Conservation (phyloP, 2,888 invertebrate genomes). For the Esperia sulphurella region DNA sequence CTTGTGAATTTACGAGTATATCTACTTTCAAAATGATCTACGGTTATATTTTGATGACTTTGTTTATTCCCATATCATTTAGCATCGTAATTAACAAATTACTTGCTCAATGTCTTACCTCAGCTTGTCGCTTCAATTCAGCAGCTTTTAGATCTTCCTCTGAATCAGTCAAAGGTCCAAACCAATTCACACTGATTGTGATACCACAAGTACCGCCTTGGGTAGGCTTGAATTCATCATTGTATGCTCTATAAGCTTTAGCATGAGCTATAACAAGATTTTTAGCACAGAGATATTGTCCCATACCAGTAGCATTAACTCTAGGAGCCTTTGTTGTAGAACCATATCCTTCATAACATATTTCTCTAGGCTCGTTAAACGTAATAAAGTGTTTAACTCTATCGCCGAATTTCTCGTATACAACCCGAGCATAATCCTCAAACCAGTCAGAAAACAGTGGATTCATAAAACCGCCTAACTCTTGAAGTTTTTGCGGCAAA, state of each 20-base stretch:
- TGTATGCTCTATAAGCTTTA: slow-evolving; percentile 48
- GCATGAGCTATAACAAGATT: slow-evolving; percentile 74
- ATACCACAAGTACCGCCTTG: slow-evolving; percentile 38
- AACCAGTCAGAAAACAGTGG: slow-evolving; percentile 56
- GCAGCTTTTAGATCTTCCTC: slow-evolving; percentile 48
- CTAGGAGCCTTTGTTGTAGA: slow-evolving; percentile 33
- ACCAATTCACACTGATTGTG: slow-evolving; percentile 32
- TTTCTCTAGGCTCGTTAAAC: slow-evolving; percentile 70
- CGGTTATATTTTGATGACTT: too few species aligned
- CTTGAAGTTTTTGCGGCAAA: slow-evolving; percentile 65
- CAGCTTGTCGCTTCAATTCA: slow-evolving; percentile 29
- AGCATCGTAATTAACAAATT: too few species aligned
- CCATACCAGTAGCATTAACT: slow-evolving; percentile 50
- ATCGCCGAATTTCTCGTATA: slow-evolving; percentile 57
- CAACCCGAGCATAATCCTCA: slow-evolving; percentile 58
- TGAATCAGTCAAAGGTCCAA: slow-evolving; percentile 40
- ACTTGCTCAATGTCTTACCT: too few species aligned
- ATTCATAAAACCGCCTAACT: slow-evolving; percentile 69
- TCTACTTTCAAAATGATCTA: too few species aligned
- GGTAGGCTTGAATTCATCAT: slow-evolving; percentile 35
- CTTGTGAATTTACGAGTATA: too few species aligned
- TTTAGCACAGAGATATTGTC: slow-evolving; percentile 64
- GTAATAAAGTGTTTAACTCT: slow-evolving; percentile 75
- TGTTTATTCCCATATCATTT: too few species aligned
- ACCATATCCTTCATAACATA: slow-evolving; percentile 59